Percentiles rank a stretch among this genome's conserved stretches.
phyloP scores from a whole-genome alignment of 2,888 invertebrate species.

The Lochmaea crataegi region DNA sequence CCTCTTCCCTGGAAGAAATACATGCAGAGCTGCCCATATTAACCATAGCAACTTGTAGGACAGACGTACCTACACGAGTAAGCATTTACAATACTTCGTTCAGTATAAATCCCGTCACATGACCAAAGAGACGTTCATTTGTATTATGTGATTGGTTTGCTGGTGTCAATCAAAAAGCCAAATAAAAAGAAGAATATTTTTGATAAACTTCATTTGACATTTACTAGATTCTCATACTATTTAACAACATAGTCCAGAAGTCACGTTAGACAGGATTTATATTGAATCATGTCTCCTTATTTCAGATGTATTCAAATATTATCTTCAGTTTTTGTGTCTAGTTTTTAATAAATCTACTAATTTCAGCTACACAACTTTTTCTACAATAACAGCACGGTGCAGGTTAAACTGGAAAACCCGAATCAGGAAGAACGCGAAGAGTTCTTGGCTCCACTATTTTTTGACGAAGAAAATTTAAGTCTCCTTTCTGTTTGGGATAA shows the following conservation, averaged over 20 bases:
- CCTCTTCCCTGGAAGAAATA: constrained; percentile 59
- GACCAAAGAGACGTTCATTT: too few species aligned
- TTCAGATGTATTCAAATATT: neutral
- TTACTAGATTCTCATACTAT: too few species aligned
- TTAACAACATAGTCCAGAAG: too few species aligned
- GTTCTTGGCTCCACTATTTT: constrained; percentile 60
- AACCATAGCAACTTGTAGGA: constrained; percentile 59
- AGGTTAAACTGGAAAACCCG: constrained; percentile 59
- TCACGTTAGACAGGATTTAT: too few species aligned
- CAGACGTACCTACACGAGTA: constrained; percentile 59
- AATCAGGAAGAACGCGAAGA: constrained; percentile 56
- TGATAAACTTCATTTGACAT: too few species aligned
- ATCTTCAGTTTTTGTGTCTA: neutral
- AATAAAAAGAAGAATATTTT: too few species aligned
- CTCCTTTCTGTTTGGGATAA: constrained; percentile 49
- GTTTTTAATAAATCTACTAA: neutral
- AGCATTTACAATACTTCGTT: neutral
- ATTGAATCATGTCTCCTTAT: too few species aligned
- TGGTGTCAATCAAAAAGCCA: too few species aligned
- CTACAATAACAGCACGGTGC: constrained; percentile 57
- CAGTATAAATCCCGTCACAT: too few species aligned
- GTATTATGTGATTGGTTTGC: too few species aligned
- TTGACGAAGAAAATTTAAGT: constrained; percentile 52
- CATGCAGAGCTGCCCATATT: constrained; percentile 61
- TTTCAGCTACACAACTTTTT: constrained; percentile 59